phyloP scores from a whole-genome alignment of 2,888 invertebrate genomes.

The Eristalis intricaria region DNA sequence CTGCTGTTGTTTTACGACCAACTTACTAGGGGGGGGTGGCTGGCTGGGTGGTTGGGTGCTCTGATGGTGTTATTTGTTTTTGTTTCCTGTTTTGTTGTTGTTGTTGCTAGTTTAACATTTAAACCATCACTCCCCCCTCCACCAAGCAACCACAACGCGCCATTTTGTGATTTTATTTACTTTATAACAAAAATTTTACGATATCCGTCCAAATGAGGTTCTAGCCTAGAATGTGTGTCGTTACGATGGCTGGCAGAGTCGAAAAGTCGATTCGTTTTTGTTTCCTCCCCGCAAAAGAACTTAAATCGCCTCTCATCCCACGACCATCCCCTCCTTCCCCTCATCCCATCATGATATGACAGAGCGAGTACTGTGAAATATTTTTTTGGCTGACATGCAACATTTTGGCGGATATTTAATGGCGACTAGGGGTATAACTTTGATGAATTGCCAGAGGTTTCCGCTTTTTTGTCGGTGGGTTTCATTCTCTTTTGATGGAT shows the following conservation, averaged over 20 bases:
- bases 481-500: constrained; percentile 17
- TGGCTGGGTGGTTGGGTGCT: background rate
- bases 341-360: too few relatives aligned
- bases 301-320: too few relatives aligned
- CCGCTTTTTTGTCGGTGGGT: constrained; percentile 7
- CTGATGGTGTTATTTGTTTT: background rate
- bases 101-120: constrained; percentile 49
- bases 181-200: constrained; percentile 39
- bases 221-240: background rate
- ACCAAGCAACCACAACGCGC: background rate
- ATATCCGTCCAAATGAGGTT: constrained; percentile 12
- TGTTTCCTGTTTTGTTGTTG: background rate
- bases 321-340: too few relatives aligned
- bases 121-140: background rate
- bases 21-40: background rate
- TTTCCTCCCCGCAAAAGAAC: too few relatives aligned
- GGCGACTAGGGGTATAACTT: constrained; percentile 6
- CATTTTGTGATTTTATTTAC: constrained; percentile 40
- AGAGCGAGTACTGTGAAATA: too few relatives aligned
- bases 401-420: constrained; percentile 35
- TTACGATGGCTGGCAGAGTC: background rate
- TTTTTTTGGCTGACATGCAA: constrained; percentile 25
- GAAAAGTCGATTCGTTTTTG: background rate
- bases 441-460: constrained; percentile 25
- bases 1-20: constrained; percentile 37